phyloP scores from a whole-genome alignment of 2,888 invertebrate species.

The Vanessa cardui region DNA sequence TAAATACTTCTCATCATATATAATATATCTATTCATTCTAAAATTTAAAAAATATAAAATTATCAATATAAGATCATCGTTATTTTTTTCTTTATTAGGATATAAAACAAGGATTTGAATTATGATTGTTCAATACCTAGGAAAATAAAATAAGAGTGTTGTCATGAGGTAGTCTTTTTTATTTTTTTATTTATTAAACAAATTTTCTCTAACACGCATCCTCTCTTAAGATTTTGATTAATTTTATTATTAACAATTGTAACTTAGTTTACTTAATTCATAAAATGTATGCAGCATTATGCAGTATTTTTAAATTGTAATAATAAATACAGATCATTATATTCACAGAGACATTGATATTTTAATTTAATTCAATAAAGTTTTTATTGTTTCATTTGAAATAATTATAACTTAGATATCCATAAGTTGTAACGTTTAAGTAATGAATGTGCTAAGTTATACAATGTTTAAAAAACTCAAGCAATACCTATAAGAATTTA shows the following conservation, averaged over 20 bases:
- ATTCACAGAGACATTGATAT: slow-evolving; percentile 26
- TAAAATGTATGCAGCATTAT: not conserved
- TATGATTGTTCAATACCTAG: no score
- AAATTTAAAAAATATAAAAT: no score
- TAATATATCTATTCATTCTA: no score
- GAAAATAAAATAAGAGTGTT: no score
- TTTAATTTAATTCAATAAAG: slow-evolving; percentile 31
- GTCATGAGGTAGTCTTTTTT: no score
- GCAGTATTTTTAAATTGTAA: not conserved
- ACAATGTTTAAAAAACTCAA: slow-evolving; percentile 37
- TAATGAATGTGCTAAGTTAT: slow-evolving; percentile 28
- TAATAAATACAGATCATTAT: slow-evolving; percentile 24
- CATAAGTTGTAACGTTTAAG: slow-evolving; percentile 25
- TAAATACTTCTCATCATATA: no score
- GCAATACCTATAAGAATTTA: slow-evolving; percentile 40
- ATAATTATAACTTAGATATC: slow-evolving; percentile 23
- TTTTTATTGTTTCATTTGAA: slow-evolving; percentile 31
- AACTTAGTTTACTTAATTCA: not conserved
- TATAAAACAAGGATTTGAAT: no score
- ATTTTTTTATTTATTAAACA: no score
- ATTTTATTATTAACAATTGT: not conserved
- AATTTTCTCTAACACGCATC: no score
- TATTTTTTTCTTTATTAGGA: no score
- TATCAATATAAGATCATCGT: no score
- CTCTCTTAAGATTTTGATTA: no score